Base-by-base conservation (phyloP, 2,888 invertebrate species). In the Caenorhabditis wallacei region DNA sequence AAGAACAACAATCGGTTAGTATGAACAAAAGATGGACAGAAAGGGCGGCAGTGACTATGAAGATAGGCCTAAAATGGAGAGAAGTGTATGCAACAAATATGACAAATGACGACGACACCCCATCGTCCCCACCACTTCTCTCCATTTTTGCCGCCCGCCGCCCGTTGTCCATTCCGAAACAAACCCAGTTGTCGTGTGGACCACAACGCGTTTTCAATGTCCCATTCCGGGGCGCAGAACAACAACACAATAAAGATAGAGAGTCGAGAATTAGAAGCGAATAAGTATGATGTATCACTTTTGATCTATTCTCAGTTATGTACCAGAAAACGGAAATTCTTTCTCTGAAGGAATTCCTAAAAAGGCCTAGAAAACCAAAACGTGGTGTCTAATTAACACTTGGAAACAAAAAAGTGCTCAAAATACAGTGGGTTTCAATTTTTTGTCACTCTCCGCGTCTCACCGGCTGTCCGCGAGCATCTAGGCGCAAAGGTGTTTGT, bases 31-130 rank as follows among this genome's bases (percentile, higher is more conserved):
- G 74, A 66, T n/a, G 22, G 40, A 20, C 51, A 13, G 43, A 53
- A 64, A 54, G 43, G 54, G 43, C 63, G 48, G 24, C 35, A 18
- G 59, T 16, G 43, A 10, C 22, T 59, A 53, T 43, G 22, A 56
- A 48, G 57, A 66, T 56, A 56, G 30, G 64, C 40, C 74, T 64
- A 48, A 70, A 70, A 79, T 64, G 54, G 70, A 63, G 56, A 64
- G 40, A 56, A 69, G 70, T 54, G 78, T 69, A 80, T 72, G 72
- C 80, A 72, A 80, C 72, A 81, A 76, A 81, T 81, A 81, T 81
- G 81, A 81, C 81, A 81, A 81, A 81, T 81, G 81, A 81, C 81
- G 81, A 81, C 75, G 76, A 75, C 80, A 80, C 68, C 61, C 59
- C 71, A 13, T 51, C 46, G 40, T 37, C 46, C 68, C 13, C 43